Evolutionary conservation across 2,888 invertebrate species (phyloP).

Genomic region (Arge pagana): DNA sequence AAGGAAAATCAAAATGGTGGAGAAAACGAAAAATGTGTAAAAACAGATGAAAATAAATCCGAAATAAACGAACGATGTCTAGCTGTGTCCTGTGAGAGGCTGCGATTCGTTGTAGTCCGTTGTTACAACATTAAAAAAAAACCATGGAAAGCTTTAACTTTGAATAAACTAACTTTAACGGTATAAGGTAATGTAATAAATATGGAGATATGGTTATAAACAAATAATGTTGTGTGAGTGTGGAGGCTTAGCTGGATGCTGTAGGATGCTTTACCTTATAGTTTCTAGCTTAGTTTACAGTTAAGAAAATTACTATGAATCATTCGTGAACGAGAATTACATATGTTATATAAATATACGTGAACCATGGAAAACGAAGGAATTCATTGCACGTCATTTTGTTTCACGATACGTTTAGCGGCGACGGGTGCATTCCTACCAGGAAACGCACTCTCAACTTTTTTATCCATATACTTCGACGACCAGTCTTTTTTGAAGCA

Average conservation of each 20-base stretch:
- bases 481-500: too few relatives aligned
- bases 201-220: slow-evolving; percentile 18
- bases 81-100: slow-evolving; percentile 29
- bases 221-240: slow-evolving; percentile 21
- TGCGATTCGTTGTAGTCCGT: slow-evolving; percentile 35
- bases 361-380: too few relatives aligned
- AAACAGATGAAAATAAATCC: slow-evolving; percentile 15
- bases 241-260: slow-evolving; percentile 22
- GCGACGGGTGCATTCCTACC: too few relatives aligned
- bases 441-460: too few relatives aligned
- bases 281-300: slow-evolving; percentile 7
- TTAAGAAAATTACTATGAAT: not conserved
- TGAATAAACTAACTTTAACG: slow-evolving; percentile 47
- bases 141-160: slow-evolving; percentile 53
- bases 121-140: slow-evolving; percentile 45
- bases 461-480: too few relatives aligned
- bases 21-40: not conserved
- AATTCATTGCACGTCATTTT: too few relatives aligned
- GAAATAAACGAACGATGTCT: slow-evolving; percentile 32
- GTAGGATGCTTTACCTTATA: slow-evolving; percentile 14
- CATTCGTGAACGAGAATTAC: too few relatives aligned
- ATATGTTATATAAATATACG: too few relatives aligned
- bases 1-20: slow-evolving; percentile 17
- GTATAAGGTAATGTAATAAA: slow-evolving; percentile 38
- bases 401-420: too few relatives aligned